phyloP scores from a whole-genome alignment of 2,888 invertebrate genomes.

The Baronia brevicornis region DNA sequence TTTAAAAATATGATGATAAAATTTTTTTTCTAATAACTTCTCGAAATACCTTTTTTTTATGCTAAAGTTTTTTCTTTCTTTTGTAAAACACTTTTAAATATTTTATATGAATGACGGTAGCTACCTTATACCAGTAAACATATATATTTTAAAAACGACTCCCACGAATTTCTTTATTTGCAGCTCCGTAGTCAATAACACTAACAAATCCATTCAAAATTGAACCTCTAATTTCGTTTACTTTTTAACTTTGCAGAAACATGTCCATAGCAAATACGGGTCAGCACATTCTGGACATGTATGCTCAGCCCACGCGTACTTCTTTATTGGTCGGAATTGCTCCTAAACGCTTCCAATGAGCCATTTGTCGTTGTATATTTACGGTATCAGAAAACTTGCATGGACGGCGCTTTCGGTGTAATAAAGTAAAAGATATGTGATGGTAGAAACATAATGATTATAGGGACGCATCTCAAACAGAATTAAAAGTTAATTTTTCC shows the following conservation, averaged over 20 bases:
- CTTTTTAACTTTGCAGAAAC: conserved; percentile 13
- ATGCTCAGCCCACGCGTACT: conserved; percentile 56
- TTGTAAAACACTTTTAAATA: too few species aligned
- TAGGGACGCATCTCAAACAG: conserved; percentile 24
- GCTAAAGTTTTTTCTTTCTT: too few species aligned
- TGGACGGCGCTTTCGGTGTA: conserved; percentile 41
- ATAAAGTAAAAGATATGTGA: conserved; percentile 56
- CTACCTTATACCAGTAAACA: too few species aligned
- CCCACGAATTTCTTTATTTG: conserved; percentile 50
- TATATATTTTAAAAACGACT: conserved; percentile 48
- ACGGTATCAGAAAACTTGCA: conserved; percentile 51
- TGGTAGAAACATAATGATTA: conserved; percentile 32
- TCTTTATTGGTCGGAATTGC: conserved; percentile 71
- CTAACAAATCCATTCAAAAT: too few species aligned
- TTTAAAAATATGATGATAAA: too few species aligned
- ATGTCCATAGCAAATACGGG: conserved; percentile 23
- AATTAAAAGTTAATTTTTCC: conserved; percentile 20
- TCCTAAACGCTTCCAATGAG: conserved; percentile 72
- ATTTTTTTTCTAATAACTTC: too few species aligned
- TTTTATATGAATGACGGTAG: too few species aligned
- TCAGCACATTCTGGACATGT: conserved; percentile 42
- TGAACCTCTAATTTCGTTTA: too few species aligned
- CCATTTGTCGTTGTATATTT: conserved; percentile 67
- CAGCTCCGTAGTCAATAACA: conserved; percentile 51
- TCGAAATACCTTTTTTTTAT: too few species aligned